Conservation (phyloP, 2,797 vertebrate species). For the Capromys pilorides region DNA sequence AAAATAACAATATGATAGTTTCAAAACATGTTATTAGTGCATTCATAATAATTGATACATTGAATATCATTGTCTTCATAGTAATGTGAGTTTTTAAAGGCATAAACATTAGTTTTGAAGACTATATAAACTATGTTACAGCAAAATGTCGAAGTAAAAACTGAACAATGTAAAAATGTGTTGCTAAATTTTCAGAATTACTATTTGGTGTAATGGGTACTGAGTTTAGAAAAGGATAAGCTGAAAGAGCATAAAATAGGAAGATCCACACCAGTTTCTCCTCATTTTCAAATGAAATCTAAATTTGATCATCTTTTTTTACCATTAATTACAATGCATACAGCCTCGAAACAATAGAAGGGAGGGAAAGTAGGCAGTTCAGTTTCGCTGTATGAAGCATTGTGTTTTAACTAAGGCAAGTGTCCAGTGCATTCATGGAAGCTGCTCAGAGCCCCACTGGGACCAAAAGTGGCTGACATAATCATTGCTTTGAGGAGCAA, state of each 20-base stretch:
- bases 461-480: not conserved
- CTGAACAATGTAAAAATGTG: not conserved
- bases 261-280: not conserved
- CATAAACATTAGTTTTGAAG: not conserved
- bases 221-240: not conserved
- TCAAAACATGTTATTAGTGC: too few relatives aligned
- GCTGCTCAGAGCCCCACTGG: not conserved
- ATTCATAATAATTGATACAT: too few relatives aligned
- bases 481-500: slow-evolving; percentile 21
- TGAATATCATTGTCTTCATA: too few relatives aligned
- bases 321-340: not conserved
- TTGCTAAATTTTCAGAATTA: slow-evolving; percentile 55
- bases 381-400: not conserved
- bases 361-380: not conserved
- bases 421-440: not conserved
- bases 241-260: not conserved
- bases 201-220: not conserved
- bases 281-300: slow-evolving; percentile 8
- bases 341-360: not conserved
- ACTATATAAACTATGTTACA: not conserved
- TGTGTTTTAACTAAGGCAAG: slow-evolving; percentile 47
- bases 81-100: slow-evolving; percentile 20
- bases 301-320: slow-evolving; percentile 33
- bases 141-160: slow-evolving; percentile 3
- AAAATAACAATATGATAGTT: too few relatives aligned